phyloP scores from a whole-genome alignment of 2,888 invertebrate genomes.

The Eristalinus sepulchralis region DNA sequence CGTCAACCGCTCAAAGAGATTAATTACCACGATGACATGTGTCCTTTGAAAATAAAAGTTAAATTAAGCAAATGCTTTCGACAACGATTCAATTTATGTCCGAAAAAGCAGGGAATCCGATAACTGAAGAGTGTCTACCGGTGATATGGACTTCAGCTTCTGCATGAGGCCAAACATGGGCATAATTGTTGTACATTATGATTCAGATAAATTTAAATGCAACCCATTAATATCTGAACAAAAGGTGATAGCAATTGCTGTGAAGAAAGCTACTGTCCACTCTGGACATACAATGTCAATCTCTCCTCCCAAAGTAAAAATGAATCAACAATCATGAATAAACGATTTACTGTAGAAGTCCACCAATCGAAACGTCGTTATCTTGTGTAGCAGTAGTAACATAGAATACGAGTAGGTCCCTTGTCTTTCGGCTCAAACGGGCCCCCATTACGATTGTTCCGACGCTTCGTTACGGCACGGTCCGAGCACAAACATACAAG shows the following conservation, averaged over 20 bases:
- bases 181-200: not conserved
- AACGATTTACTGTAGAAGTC: slow-evolving; percentile 27
- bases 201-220: slow-evolving; percentile 33
- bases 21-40: too few species aligned
- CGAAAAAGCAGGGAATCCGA: not conserved
- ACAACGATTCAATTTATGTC: not conserved
- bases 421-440: slow-evolving; percentile 50
- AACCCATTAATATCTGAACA: slow-evolving; percentile 35
- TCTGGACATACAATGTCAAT: not conserved
- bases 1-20: too few species aligned
- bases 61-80: not conserved
- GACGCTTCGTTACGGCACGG: slow-evolving; percentile 41
- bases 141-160: not conserved
- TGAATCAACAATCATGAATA: slow-evolving; percentile 41
- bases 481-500: slow-evolving; percentile 8
- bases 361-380: slow-evolving; percentile 41
- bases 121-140: not conserved
- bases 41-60: not conserved
- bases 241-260: slow-evolving; percentile 22
- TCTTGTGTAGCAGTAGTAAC: slow-evolving; percentile 40
- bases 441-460: slow-evolving; percentile 62
- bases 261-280: slow-evolving; percentile 18
- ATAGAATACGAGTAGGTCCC: slow-evolving; percentile 40
- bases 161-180: not conserved
- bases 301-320: slow-evolving; percentile 4